Evolutionary conservation across 2,797 vertebrate genomes (phyloP), one percentile per base, ranked within the genome.

Genomic region (Schizothorax lantsangensis): DNA sequence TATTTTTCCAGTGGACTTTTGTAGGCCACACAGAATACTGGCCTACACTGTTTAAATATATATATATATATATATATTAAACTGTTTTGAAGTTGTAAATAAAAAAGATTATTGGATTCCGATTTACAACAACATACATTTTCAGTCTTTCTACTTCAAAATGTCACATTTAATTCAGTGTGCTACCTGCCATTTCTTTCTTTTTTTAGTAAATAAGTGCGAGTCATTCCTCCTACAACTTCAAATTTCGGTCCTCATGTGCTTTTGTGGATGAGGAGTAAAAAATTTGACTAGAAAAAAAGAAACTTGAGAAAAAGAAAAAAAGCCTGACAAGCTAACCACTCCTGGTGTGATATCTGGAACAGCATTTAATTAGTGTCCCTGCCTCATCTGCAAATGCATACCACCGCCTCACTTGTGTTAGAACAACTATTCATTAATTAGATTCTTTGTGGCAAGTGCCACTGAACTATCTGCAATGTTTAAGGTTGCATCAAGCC

Each of bases 401-500:
- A 96, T 95, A 94, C 94, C 94, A 95, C 94, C 94, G 95, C 91
- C 95, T 96, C 95, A 95, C 96, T 96, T 96, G 94, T 94, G 97
- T 95, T 94, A 95, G 92, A 95, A 95, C 95, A 93, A 95, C 95
- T 95, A 96, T 96, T 97, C 97, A 97, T 99, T 98, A 98, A 98
- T 99, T 98, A 97, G 96, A 95, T 94, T 95, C 95, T 96, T 96
- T 97, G 97, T 97, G 97, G 95, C 95, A 97, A 96, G 95, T 95
- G 96, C 95, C 95, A 96, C 95, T 93, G 96, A 97, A 97, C 96
- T 96, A 96, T 97, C 97, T 95, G 95, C 95, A 93, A 94, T 97
- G 97, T 97, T 98, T 98, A 98, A 98, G 97, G 97, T 98, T 97
- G 97, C 96, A 96, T 97, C 97, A 96, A 96, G 95, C 96, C 95